Base-by-base conservation (phyloP, 2,797 vertebrate genomes). In the Pyrocephalus nanus region DNA sequence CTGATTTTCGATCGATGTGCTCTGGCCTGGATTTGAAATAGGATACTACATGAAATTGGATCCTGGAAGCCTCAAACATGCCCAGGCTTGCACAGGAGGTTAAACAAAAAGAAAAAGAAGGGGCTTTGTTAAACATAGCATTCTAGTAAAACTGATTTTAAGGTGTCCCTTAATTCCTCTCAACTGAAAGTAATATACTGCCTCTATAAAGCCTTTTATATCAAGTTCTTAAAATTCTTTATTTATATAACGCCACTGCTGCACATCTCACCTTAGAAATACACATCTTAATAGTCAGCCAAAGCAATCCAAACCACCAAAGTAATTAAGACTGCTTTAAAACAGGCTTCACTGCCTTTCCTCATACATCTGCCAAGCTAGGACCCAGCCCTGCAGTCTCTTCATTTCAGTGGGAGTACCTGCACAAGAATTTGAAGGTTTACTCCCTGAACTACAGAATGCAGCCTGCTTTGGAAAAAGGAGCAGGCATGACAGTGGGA, bases 21-120 rank as follows among this genome's bases (percentile, higher is more conserved):
- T 72, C 79, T 86, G 21, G 55, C 54, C 78, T 84, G 86, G 86
- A 94, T 93, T 95, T 97, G 96, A 96, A 96, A 96, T 69, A 93
- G 85, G 85, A 96, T 50, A 88, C 91, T 54, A 65, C 36, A 66
- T 54, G 92, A 97, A 97, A 96, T 58, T 91, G 71, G 79, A 96
- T 93, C 80, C 85, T 93, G 86, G 54, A 65, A 92, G 92, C 71
- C 92, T 88, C 88, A 83, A 75, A 95, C 94, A 92, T 85, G 92
- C 34, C 85, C 47, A 53, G 87, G 16, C 88, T 92, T 95, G 94
- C 58, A 87, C 30, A 73, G 38, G 25, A 96, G n/a, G 36, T 88
- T 92, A 92, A 95, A 86, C 61, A 92, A 75, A 92, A 96, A 38
- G 34, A 67, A 88, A 80, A 91, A 66, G 6, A 45, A 32, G 15